These are phyloP conservation scores for Pimephales promelas DNA, from an alignment of 2,113 vertebrate genomes.

Conservation along the genomic window DNA sequence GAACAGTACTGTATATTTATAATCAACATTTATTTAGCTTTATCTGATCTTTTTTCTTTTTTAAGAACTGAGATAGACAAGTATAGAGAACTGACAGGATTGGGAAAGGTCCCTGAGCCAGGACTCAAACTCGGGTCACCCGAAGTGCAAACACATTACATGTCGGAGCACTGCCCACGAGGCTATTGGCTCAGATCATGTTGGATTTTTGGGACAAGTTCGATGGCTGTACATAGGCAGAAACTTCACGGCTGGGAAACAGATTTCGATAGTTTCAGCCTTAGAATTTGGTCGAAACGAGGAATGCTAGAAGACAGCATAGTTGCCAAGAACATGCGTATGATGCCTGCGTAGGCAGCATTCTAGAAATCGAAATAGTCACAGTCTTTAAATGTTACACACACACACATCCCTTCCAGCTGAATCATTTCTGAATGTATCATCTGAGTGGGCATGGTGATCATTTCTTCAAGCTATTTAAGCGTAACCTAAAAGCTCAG, in stretches of 20 bases:
- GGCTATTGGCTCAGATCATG: too few species aligned
- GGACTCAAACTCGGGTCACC: too few species aligned
- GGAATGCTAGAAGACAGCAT: neutral
- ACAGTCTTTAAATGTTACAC: neutral
- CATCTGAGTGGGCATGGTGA: neutral
- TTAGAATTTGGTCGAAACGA: neutral
- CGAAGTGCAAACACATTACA: too few species aligned
- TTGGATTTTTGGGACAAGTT: neutral
- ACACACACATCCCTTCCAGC: neutral
- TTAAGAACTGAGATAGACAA: too few species aligned
- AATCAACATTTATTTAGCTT: too few species aligned
- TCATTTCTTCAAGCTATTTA: conserved; percentile 13
- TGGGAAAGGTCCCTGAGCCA: too few species aligned
- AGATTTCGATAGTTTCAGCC: neutral
- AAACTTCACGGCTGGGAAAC: neutral
- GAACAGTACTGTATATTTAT: too few species aligned
- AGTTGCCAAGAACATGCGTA: neutral
- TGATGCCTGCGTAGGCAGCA: neutral
- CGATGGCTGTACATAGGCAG: neutral
- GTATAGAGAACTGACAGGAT: too few species aligned
- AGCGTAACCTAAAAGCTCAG: neutral
- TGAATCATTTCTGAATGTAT: neutral
- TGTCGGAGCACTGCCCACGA: too few species aligned
- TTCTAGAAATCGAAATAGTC: neutral
- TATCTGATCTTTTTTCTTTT: too few species aligned